Base-by-base conservation (phyloP, 2,888 invertebrate species). In the Orgyia antiqua region DNA sequence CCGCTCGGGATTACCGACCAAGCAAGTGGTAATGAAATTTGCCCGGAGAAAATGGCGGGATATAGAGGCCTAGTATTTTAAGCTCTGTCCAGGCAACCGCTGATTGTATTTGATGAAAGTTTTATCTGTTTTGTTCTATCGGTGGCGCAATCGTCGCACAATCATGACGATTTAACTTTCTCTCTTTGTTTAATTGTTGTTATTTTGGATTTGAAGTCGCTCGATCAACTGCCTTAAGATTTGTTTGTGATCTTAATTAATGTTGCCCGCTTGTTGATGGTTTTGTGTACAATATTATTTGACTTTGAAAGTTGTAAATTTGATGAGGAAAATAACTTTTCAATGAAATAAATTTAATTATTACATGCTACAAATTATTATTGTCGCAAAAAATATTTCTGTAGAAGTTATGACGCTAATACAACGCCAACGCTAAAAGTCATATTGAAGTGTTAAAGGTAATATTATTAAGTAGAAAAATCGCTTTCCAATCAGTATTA, bases 21-120 rank as follows among this genome's bases (percentile, higher is more conserved):
- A 69, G 75, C 73, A 75, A 78, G 77, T 79, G 78, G 78, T 84
- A 83, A 84, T 84, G 83, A 83, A 84, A 82, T 82, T 82, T 72
- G 71, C 68, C 59, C 72, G 59, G 72, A 79, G 78, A 70, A 79
- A 78, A 79, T 74, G 62, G 63, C 60, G 70, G 68, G 69, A 68
- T 73, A 63, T 59, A 64, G 56, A 15, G 75, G 79, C 78, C 82
- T 76, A 77, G 73, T 59, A 54, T 63, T 71, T 66, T 82, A 82
- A 84, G 79, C 80, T 66, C 63, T 72, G 80, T 75, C 74, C 79
- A 73, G 74, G 67, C 76, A 58, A 56, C 65, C 68, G 61, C 71
- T 71, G 83, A 83, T 83, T 80, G 79, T 80, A 79, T 83, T 80
- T 80, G 80, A 83, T 79, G 77, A 74, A 74, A 77, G 69, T 82